Conservation (phyloP, 2,797 vertebrate genomes). For the Poecilia velifera region DNA sequence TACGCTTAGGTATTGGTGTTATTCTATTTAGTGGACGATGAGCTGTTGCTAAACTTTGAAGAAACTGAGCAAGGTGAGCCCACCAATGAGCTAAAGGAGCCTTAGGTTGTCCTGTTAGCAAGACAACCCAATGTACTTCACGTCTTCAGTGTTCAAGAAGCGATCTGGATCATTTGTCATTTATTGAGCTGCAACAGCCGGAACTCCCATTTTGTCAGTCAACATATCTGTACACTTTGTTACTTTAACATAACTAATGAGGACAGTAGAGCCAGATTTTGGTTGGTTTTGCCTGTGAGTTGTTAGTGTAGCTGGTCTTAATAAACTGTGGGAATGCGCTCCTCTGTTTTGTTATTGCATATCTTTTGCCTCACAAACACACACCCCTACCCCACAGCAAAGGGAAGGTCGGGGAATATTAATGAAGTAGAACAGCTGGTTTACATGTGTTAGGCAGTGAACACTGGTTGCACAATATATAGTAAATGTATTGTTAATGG, state of each 20-base stretch:
- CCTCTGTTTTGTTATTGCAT: background rate
- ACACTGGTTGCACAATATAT: background rate
- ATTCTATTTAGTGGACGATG: background rate
- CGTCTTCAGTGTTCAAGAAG: background rate
- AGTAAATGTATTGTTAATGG: background rate
- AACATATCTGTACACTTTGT: too few species aligned
- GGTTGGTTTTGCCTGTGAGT: background rate
- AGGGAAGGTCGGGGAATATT: background rate
- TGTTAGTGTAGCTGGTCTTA: background rate
- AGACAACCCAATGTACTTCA: background rate
- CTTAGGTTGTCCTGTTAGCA: background rate
- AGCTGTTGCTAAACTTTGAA: background rate
- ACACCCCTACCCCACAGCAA: background rate
- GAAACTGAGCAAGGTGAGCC: background rate
- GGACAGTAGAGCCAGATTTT: background rate
- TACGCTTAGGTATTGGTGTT: background rate
- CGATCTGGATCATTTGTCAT: background rate
- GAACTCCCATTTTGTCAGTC: background rate
- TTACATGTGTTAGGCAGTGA: background rate
- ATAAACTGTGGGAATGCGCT: background rate
- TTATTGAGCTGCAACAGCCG: background rate
- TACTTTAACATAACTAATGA: background rate
- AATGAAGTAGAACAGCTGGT: background rate
- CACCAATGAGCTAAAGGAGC: background rate
- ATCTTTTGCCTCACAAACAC: background rate